These are phyloP conservation scores for Brachyrhaphis roseni DNA, from an alignment of 2,797 vertebrate species.

Conservation along the genomic window DNA sequence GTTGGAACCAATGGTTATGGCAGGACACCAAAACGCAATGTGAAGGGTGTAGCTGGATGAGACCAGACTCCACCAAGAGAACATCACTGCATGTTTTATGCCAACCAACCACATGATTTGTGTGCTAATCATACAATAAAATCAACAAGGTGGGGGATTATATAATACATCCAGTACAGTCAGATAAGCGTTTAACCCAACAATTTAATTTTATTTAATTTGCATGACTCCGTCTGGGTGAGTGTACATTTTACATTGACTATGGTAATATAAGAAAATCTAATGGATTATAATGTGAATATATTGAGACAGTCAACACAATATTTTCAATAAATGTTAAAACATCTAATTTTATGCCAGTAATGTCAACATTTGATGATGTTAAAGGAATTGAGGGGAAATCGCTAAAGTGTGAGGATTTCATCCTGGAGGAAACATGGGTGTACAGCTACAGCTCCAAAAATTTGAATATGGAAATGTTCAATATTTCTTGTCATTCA, in stretches of 20 bases:
- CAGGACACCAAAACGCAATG: not conserved
- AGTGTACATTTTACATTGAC: constrained; percentile 3
- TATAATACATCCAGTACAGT: not conserved
- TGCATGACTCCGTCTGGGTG: not conserved
- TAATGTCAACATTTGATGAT: not conserved
- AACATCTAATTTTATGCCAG: not conserved
- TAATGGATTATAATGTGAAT: not conserved
- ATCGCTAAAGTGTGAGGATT: not conserved
- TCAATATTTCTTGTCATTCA: not conserved
- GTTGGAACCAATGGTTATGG: not conserved
- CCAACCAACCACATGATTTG: not conserved
- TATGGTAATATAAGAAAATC: not conserved
- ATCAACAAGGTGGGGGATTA: not conserved
- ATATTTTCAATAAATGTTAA: not conserved
- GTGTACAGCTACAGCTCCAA: not conserved
- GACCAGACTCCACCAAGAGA: not conserved
- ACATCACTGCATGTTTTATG: not conserved
- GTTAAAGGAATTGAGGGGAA: not conserved
- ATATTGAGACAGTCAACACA: not conserved
- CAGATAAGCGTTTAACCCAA: not conserved
- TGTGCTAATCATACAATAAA: not conserved
- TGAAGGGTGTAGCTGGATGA: not conserved
- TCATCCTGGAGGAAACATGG: constrained; percentile 22
- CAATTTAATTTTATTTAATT: not conserved
- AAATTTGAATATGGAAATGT: not conserved